Percentiles rank a stretch among this genome's conserved stretches.
Evolutionary conservation across 2,113 vertebrate genomes (phyloP).

Genomic region (Psettodes erumei): DNA sequence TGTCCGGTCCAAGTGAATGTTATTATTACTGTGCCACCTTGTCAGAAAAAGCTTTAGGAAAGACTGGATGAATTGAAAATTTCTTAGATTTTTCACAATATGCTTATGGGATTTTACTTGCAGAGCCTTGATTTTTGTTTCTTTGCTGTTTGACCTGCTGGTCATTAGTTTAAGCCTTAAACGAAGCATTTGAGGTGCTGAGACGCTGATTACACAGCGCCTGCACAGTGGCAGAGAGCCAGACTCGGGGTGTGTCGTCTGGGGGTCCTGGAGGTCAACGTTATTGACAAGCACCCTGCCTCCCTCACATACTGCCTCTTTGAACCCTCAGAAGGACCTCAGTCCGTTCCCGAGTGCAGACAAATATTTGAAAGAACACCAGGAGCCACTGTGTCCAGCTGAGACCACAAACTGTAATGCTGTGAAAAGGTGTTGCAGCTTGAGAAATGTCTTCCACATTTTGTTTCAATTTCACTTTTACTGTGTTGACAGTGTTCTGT

Average conservation of each 20-base stretch:
- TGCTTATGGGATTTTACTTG: not conserved
- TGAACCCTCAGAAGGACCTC: constrained; percentile 43
- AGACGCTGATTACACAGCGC: constrained; percentile 29
- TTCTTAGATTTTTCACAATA: not conserved
- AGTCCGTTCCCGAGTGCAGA: constrained; percentile 38
- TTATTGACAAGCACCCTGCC: constrained; percentile 53
- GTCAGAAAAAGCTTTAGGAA: not conserved
- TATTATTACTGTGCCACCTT: not conserved
- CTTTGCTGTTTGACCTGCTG: not conserved
- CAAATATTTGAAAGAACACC: constrained; percentile 65
- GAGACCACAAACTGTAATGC: constrained; percentile 32
- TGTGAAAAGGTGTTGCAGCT: constrained; percentile 13
- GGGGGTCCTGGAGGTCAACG: constrained; percentile 43
- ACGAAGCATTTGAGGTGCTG: constrained; percentile 15
- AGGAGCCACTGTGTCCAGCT: constrained; percentile 58
- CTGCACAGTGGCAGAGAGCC: constrained; percentile 54
- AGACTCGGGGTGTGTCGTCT: constrained; percentile 62
- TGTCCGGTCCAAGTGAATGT: not conserved
- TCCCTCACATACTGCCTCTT: constrained; percentile 50
- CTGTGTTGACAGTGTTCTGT: not conserved
- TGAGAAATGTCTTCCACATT: constrained; percentile 35
- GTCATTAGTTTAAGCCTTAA: constrained; percentile 12
- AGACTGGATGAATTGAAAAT: not conserved
- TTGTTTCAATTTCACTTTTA: constrained; percentile 39
- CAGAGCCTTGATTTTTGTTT: not conserved